A percentile compares a stretch with the other conserved stretches of the same genome.
These are phyloP conservation scores for Bactericera cockerelli DNA, from an alignment of 1,140 invertebrate species.

Conservation along the genomic window DNA sequence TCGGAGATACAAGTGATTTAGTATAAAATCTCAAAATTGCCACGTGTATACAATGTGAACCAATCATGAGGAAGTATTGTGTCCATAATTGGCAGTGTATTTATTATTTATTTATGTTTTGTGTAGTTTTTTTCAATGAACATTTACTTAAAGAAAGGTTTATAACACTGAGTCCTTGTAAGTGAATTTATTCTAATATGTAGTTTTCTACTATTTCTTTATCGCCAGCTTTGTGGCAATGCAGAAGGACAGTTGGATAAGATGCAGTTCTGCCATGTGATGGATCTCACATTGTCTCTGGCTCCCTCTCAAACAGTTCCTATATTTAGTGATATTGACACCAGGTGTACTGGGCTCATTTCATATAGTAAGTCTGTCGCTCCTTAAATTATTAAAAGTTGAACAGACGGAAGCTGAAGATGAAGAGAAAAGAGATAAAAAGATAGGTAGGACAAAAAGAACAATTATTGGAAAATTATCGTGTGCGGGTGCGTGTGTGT, in stretches of 20 bases:
- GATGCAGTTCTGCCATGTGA: slow-evolving; percentile 12
- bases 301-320: neutral
- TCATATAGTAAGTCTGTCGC: neutral
- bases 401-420: neutral
- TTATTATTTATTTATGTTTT: too few species aligned
- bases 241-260: slow-evolving; percentile 10
- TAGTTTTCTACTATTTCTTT: too few species aligned
- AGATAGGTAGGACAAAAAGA: neutral
- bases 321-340: slow-evolving; percentile 5
- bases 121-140: too few species aligned
- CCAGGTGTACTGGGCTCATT: neutral
- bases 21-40: too few species aligned
- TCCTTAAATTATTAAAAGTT: neutral
- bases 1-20: too few species aligned
- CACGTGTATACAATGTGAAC: too few species aligned
- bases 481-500: too few species aligned
- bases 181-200: too few species aligned
- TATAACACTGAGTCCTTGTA: too few species aligned
- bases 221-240: slow-evolving; percentile 17
- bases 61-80: too few species aligned
- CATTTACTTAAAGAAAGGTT: too few species aligned
- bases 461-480: neutral
- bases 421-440: neutral
- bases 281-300: neutral
- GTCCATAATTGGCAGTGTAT: too few species aligned